phyloP scores from a whole-genome alignment of 2,113 vertebrate species.

The Theropithecus gelada region DNA sequence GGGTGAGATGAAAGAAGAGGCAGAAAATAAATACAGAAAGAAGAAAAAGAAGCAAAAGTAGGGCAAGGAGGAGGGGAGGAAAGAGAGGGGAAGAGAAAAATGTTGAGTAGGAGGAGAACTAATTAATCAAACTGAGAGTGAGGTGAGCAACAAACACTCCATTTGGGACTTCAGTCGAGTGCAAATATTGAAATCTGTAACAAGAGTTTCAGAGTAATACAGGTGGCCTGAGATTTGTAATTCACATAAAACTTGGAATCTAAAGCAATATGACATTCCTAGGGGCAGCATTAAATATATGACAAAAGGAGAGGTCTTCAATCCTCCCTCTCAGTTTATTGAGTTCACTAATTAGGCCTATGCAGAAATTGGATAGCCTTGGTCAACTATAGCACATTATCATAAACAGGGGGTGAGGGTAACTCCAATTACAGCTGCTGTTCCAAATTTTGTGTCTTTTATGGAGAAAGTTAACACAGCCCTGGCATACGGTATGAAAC shows the following conservation, averaged over 20 bases:
- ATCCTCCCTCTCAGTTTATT: not conserved
- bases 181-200: not conserved
- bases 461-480: not conserved
- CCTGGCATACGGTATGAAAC: not conserved
- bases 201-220: not conserved
- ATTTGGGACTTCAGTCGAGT: too few relatives aligned
- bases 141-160: not conserved
- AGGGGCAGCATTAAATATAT: not conserved
- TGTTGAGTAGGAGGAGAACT: not conserved
- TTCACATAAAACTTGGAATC: not conserved
- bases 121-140: not conserved
- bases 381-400: not conserved
- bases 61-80: not conserved
- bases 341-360: not conserved
- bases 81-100: not conserved
- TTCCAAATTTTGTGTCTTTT: slow-evolving; percentile 23
- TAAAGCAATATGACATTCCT: not conserved
- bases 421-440: not conserved
- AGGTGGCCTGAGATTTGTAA: not conserved
- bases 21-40: not conserved
- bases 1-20: not conserved
- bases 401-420: not conserved
- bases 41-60: not conserved
- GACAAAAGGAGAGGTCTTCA: not conserved
- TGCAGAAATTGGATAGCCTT: not conserved